Base-by-base conservation (phyloP, 2,797 vertebrate species). In the Hyperoplus lanceolatus region DNA sequence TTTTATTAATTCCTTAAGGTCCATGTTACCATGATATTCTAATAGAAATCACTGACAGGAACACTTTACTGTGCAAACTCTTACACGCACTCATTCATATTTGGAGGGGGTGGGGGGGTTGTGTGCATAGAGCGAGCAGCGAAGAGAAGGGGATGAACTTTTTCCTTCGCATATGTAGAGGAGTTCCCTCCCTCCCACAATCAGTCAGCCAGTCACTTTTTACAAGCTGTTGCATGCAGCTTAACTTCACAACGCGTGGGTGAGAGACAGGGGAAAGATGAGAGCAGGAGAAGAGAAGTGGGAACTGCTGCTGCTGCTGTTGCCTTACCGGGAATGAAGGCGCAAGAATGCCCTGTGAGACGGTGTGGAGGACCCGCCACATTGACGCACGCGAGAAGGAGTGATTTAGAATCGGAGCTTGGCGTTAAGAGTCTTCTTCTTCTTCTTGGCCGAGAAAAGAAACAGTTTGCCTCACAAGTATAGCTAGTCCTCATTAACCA, bases 171-270 rank as follows among this genome's bases (percentile, higher is more conserved):
- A 77, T 68, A 67, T 59, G 83, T 83, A 88, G 92, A 90, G 92
- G 89, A 92, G 92, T 83, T 73, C 76, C 57, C 70, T 80, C 77
- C 73, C 58, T 73, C 76, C 39, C 39, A 60, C 72, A 6, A 15
- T 77, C 72, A n/a, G 42, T 68, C 73, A 21, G 45, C 59, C 69
- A 41, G 64, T 62, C 76, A 43, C 70, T 84, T 87, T 88, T 90
- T 84, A 89, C 91, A 93, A 91, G 87, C 84, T 51, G 86, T 64
- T 90, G 84, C 90, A 75, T 75, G 89, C 70, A 77, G 67, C 50
- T 61, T 50, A 29, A 55, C 78, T 79, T 57, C 89, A 90, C 78
- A 92, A 80, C 51, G 89, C 84, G 89, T 90, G 90, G 88, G 88
- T 90, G 87, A 91, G 48, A 67, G 84, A 3, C 70, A 77, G 76